These are phyloP conservation scores for Enteromius fasciolatus DNA, from an alignment of 2,797 vertebrate species.

Conservation along the genomic window DNA sequence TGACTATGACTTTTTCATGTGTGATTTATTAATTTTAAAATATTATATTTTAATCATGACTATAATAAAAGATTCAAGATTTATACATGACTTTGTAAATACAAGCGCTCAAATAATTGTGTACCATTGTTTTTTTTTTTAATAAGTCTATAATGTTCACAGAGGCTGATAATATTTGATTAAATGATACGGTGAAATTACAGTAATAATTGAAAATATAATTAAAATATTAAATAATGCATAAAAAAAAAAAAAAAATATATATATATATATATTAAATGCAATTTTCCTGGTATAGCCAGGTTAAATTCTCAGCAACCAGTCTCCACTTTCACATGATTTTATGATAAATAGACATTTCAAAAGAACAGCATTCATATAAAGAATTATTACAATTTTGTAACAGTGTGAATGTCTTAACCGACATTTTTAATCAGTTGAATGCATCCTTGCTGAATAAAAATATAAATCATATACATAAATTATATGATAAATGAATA, in stretches of 20 bases:
- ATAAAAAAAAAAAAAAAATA: not conserved
- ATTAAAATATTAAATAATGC: not conserved
- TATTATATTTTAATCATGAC: not conserved
- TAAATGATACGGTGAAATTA: not conserved
- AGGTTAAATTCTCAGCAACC: not conserved
- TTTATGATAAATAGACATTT: not conserved
- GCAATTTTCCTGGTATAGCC: not conserved
- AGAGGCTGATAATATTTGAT: not conserved
- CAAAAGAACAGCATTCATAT: not conserved
- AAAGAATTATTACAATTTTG: not conserved
- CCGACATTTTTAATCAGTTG: not conserved
- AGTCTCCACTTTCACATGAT: not conserved
- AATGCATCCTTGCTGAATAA: not conserved
- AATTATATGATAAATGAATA: not conserved
- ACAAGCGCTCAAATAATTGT: not conserved
- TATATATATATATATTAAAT: not conserved
- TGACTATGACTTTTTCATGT: not conserved
- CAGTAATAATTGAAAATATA: not conserved
- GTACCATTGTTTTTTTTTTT: not conserved
- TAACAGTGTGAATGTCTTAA: no score
- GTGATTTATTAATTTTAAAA: not conserved
- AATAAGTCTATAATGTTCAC: not conserved
- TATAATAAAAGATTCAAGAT: not conserved
- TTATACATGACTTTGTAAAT: not conserved
- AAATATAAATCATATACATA: not conserved